These are phyloP conservation scores for Crypturellus tataupa DNA, from an alignment of 2,797 vertebrate species.

Conservation along the genomic window DNA sequence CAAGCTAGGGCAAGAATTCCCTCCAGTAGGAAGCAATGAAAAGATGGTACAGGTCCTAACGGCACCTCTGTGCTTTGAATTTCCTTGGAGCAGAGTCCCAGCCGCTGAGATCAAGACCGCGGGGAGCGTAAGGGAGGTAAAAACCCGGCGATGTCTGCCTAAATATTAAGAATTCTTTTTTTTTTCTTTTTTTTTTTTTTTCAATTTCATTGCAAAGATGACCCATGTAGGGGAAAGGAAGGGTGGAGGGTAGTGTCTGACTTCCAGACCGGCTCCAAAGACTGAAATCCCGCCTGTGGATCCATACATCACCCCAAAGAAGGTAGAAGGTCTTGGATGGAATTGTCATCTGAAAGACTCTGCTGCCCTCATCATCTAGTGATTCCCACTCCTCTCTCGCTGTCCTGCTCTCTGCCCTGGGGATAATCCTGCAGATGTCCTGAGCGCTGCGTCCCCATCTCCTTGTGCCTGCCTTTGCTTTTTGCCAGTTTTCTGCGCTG, in stretches of 20 bases:
- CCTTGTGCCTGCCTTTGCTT: not conserved
- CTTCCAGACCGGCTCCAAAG: not conserved
- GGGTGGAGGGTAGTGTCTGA: not conserved
- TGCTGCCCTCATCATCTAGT: not conserved
- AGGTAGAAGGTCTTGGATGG: not conserved
- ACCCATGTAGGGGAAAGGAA: not conserved
- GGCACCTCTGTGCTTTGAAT: not conserved
- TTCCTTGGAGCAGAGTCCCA: constrained; percentile 19
- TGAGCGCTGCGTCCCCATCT: not conserved
- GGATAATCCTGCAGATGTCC: not conserved
- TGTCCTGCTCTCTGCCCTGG: not conserved
- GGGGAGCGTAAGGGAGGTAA: not conserved
- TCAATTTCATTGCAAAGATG: not conserved
- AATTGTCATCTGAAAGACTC: not conserved
- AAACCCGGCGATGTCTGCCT: not conserved
- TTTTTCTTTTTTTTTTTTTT: too few species aligned
- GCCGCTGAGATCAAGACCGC: not conserved
- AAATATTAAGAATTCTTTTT: not conserved
- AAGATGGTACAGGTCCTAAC: not conserved
- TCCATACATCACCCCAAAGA: not conserved
- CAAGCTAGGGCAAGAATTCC: constrained; percentile 40
- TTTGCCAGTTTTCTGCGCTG: not conserved
- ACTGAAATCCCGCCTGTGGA: not conserved
- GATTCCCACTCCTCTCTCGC: not conserved
- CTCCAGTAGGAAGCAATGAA: not conserved